Conservation (phyloP, 2,113 vertebrate genomes). For the Ia io region DNA sequence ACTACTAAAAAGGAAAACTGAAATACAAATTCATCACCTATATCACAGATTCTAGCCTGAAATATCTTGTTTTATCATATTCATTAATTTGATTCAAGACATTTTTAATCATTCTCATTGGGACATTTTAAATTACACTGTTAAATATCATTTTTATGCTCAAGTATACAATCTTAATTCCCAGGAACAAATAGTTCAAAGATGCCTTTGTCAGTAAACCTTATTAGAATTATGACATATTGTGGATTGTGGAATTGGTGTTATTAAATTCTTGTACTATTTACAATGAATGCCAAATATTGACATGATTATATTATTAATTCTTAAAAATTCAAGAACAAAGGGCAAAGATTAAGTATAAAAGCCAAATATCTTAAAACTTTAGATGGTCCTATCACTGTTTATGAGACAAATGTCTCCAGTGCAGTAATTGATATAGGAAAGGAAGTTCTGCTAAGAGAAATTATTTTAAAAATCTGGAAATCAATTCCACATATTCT, state of each 20-base stretch:
- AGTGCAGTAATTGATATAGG: not conserved
- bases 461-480: constrained; percentile 36
- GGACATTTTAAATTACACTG: not conserved
- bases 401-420: not conserved
- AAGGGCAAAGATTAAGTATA: not conserved
- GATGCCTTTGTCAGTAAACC: not conserved
- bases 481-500: not conserved
- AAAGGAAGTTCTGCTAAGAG: not conserved
- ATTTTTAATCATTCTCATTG: not conserved
- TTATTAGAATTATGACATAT: not conserved
- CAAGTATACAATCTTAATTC: constrained; percentile 5
- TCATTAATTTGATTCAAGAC: not conserved
- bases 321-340: constrained; percentile 29
- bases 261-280: not conserved
- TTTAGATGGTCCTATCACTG: not conserved
- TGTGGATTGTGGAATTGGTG: not conserved
- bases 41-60: not conserved
- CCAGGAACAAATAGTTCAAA: not conserved
- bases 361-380: not conserved
- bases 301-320: not conserved
- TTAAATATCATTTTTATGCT: not conserved
- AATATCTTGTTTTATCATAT: constrained; percentile 7
- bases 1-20: not conserved
- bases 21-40: not conserved
- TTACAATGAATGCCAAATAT: not conserved